Evolutionary conservation across 2,888 invertebrate genomes (phyloP).

Genomic region (Aricia artaxerxes): DNA sequence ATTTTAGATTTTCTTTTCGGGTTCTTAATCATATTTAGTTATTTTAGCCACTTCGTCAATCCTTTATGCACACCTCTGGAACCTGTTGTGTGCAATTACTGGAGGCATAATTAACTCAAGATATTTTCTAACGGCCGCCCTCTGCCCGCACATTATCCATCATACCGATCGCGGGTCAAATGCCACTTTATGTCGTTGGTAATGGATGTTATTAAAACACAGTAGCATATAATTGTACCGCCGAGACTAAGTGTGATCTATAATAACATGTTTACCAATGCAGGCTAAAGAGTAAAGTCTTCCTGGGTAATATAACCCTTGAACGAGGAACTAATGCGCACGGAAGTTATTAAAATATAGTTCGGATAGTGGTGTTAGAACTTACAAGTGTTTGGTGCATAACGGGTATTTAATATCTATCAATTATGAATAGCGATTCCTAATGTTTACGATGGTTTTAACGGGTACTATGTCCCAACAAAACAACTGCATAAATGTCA

Average conservation of each 20-base stretch:
- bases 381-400: no score
- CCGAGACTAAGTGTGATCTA: slow-evolving; percentile 6
- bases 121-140: slow-evolving; percentile 20
- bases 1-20: no score
- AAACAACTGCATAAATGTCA: background rate
- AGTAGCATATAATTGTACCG: background rate
- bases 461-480: background rate
- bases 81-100: slow-evolving; percentile 14
- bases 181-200: slow-evolving; percentile 29
- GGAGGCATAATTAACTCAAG: background rate
- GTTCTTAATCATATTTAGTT: no score
- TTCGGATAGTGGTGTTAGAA: background rate
- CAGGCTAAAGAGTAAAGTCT: background rate
- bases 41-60: no score
- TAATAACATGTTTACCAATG: slow-evolving; percentile 1
- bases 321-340: background rate
- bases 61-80: background rate
- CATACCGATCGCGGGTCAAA: slow-evolving; percentile 18
- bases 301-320: background rate
- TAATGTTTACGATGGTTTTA: background rate
- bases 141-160: slow-evolving; percentile 27
- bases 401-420: no score
- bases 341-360: background rate
- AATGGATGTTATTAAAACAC: slow-evolving; percentile 27
- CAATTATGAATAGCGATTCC: background rate